Conservation (phyloP, 2,113 vertebrate species). For the Anthoscopus minutus region DNA sequence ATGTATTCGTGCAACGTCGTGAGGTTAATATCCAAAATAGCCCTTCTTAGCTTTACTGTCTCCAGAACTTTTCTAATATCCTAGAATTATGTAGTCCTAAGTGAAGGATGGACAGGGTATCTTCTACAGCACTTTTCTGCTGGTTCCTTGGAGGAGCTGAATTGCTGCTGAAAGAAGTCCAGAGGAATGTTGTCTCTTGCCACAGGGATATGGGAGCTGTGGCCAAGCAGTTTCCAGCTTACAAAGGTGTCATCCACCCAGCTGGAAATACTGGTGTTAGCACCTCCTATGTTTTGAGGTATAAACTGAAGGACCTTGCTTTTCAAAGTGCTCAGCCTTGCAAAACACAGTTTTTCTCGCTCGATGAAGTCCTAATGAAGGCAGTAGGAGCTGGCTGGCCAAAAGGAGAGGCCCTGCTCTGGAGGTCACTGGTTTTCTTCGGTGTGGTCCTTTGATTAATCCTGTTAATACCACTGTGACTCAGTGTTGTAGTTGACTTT, state of each 20-base stretch:
- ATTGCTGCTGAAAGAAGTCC: background rate
- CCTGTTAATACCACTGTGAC: background rate
- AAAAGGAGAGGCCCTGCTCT: background rate
- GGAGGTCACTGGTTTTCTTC: background rate
- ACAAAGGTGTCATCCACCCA: background rate
- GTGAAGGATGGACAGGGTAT: background rate
- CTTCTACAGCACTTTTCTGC: background rate
- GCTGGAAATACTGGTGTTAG: background rate
- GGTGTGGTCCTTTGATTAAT: background rate
- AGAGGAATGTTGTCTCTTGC: background rate
- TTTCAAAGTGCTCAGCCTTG: background rate
- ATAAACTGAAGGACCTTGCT: background rate
- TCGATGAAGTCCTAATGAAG: background rate
- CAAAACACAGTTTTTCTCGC: background rate
- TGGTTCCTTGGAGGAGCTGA: background rate
- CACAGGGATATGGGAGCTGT: rapidly evolving
- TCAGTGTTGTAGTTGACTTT: background rate
- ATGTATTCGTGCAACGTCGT: background rate
- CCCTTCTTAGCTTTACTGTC: background rate
- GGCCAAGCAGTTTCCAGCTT: background rate
- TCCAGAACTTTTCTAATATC: background rate
- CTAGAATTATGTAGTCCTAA: background rate
- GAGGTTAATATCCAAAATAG: background rate
- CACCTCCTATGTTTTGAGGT: background rate
- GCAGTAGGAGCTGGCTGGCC: background rate